Conservation (phyloP, 1,140 invertebrate genomes). For the Zaprionus nigranus region DNA sequence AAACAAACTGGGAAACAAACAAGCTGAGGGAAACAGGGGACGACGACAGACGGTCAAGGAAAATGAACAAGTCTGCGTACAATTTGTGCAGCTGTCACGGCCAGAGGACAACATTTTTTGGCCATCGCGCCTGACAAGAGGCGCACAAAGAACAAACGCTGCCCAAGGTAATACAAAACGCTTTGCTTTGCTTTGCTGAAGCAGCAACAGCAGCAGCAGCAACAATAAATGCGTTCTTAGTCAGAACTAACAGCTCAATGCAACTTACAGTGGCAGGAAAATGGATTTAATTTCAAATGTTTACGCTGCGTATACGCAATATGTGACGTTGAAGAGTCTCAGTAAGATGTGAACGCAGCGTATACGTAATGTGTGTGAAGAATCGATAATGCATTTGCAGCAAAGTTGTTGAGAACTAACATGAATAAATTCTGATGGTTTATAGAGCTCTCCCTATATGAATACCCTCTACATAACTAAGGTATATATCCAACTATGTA, state of each 20-base stretch:
- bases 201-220: neutral
- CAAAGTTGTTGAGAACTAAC: neutral
- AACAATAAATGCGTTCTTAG: slow-evolving; percentile 57
- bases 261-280: slow-evolving; percentile 32
- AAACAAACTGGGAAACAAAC: slow-evolving; percentile 48
- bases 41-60: slow-evolving; percentile 17
- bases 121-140: slow-evolving; percentile 46
- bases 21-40: neutral
- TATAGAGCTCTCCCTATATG: neutral
- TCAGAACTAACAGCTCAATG: slow-evolving; percentile 47
- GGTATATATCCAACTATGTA: too few relatives aligned
- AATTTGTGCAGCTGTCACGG: slow-evolving; percentile 79
- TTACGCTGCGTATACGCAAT: neutral
- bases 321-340: neutral
- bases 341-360: slow-evolving; percentile 22
- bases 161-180: slow-evolving; percentile 18
- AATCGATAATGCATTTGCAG: slow-evolving; percentile 1
- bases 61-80: slow-evolving; percentile 69
- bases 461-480: neutral
- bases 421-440: too few relatives aligned
- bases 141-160: slow-evolving; percentile 56
- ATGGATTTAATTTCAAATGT: slow-evolving; percentile 39
- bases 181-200: slow-evolving; percentile 2
- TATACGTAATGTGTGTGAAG: slow-evolving; percentile 50
- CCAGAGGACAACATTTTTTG: slow-evolving; percentile 40